Conservation (phyloP, 1,140 invertebrate species). For the Euwallacea similis region DNA sequence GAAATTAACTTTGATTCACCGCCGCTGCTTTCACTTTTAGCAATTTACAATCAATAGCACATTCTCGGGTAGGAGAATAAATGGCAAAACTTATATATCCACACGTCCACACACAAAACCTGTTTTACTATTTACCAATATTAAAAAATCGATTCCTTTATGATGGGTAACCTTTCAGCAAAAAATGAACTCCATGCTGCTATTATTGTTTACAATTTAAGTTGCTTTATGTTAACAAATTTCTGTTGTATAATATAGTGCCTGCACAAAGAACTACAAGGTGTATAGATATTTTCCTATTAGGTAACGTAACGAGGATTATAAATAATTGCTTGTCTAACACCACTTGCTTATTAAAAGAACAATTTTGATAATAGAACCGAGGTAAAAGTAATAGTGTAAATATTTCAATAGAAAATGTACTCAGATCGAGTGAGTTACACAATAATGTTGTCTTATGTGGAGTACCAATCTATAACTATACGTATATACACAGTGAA, state of each 20-base stretch:
- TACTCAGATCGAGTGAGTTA: too few relatives aligned
- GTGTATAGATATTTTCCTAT: background rate
- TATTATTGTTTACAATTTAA: conserved; percentile 10
- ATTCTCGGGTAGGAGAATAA: conserved; percentile 18
- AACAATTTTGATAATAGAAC: too few relatives aligned
- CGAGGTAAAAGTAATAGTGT: too few relatives aligned
- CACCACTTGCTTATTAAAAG: too few relatives aligned
- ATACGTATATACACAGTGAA: too few relatives aligned
- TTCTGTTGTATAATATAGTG: conserved; percentile 4
- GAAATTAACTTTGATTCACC: conserved; percentile 34
- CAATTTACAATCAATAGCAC: conserved; percentile 24
- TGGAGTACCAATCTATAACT: too few relatives aligned
- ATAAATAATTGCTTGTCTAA: conserved; percentile 2
- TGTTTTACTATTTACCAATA: conserved; percentile 14
- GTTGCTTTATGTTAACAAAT: conserved; percentile 11
- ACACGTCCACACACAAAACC: conserved; percentile 22
- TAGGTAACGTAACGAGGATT: background rate
- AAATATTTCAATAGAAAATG: too few relatives aligned
- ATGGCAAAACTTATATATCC: conserved; percentile 14
- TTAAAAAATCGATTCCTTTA: conserved; percentile 21
- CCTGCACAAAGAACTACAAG: background rate
- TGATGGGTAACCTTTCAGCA: conserved; percentile 28
- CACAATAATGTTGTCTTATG: too few relatives aligned
- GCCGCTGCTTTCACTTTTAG: conserved; percentile 35
- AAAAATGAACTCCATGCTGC: conserved; percentile 2